Percentiles rank a stretch among this genome's conserved stretches.
These are phyloP conservation scores for Quiscalus mexicanus DNA, from an alignment of 2,113 vertebrate genomes.

Conservation along the genomic window DNA sequence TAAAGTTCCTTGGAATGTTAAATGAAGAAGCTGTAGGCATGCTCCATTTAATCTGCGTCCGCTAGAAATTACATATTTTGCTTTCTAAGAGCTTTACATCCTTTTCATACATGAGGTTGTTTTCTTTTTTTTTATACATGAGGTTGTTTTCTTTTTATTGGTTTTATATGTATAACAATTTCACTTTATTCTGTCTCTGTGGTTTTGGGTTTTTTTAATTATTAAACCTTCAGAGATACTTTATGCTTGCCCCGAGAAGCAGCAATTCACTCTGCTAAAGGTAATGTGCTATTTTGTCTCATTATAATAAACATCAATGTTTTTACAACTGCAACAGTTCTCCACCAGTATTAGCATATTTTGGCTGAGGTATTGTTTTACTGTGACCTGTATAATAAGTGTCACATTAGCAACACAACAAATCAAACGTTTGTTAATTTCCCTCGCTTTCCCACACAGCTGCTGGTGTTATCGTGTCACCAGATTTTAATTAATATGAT, in stretches of 20 bases:
- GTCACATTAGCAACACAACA: constrained; percentile 99
- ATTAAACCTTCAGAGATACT: constrained; percentile 26
- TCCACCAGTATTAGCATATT: constrained; percentile 90
- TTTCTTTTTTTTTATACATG: constrained; percentile 6
- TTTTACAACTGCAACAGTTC: constrained; percentile 85
- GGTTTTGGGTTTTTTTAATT: background rate
- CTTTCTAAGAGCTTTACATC: background rate
- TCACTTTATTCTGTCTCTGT: background rate
- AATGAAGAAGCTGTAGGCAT: background rate
- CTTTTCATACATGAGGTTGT: background rate
- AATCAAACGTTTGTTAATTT: constrained; percentile 97
- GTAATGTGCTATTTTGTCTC: constrained; percentile 78
- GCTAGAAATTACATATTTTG: constrained; percentile 27
- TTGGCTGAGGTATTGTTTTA: constrained; percentile 90
- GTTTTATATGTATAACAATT: background rate
- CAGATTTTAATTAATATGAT: constrained; percentile 99
- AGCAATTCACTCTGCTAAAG: constrained; percentile 69
- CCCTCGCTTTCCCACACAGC: constrained; percentile 93
- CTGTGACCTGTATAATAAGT: constrained; percentile 98
- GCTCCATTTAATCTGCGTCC: background rate
- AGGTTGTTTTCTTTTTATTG: background rate
- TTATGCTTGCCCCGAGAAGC: constrained; percentile 10
- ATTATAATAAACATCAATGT: constrained; percentile 79
- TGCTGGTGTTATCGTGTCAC: constrained; percentile 93
- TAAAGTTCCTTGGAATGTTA: constrained; percentile 18